These are phyloP conservation scores for Naja naja DNA, from an alignment of 2,113 vertebrate genomes.

Conservation along the genomic window DNA sequence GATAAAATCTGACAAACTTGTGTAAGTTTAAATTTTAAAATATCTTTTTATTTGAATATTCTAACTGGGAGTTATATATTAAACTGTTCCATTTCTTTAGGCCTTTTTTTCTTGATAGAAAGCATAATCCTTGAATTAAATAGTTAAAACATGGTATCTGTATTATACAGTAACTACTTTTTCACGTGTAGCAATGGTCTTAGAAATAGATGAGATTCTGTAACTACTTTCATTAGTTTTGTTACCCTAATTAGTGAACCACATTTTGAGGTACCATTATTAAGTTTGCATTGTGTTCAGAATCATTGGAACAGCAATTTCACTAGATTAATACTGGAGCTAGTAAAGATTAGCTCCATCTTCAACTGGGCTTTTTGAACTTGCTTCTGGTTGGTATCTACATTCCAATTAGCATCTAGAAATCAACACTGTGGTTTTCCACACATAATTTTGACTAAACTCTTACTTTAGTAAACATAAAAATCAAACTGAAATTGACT, in stretches of 20 bases:
- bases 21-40: not conserved
- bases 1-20: not conserved
- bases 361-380: slow-evolving; percentile 5
- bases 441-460: not conserved
- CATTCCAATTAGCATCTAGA: not conserved
- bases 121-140: not conserved
- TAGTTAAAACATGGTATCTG: not conserved
- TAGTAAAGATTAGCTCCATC: slow-evolving; percentile 2
- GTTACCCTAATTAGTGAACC: not conserved
- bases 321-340: not conserved
- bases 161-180: not conserved
- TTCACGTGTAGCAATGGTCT: not conserved
- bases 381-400: not conserved
- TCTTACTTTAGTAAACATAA: not conserved
- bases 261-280: not conserved
- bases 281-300: not conserved
- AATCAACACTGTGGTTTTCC: not conserved
- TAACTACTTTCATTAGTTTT: not conserved
- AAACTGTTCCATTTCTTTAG: not conserved
- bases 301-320: not conserved
- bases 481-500: not conserved
- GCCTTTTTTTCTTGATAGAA: not conserved
- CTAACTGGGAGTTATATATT: not conserved
- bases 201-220: not conserved
- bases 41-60: not conserved